Evolutionary conservation across 2,888 invertebrate genomes (phyloP), one percentile per base, ranked within the genome.

Genomic region (Platycheirus rosarum): DNA sequence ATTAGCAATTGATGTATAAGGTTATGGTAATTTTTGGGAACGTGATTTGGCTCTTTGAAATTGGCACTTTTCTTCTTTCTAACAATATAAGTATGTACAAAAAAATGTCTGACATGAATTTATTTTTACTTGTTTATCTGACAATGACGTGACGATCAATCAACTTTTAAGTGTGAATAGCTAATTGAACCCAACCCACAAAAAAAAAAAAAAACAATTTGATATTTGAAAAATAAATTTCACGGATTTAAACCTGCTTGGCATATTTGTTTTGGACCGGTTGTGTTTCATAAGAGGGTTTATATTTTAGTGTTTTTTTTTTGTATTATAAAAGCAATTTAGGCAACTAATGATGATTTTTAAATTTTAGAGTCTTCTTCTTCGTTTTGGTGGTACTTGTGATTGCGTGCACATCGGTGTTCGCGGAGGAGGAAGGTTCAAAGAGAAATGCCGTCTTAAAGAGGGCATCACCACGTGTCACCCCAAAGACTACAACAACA

Each of bases 401-500:
- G 18, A 63, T 55, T 57, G 49, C 48, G 8, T 73, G 77, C 37
- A 46, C 76, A 35, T 70, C 63, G 37, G 77, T 51, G 29, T 71
- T 82, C n/a, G 82, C 77, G 20, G 62, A 82, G 48, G 82, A 82
- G 35, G 82, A 82, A 40, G 66, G 70, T 44, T 8, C 80, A 9
- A 82, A 82, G 14, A 57, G 73, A 26, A 82, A 77, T 63, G 37
- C 77, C 18, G 37, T 73, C 37, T 23, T 82, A 16, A 82, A 87
- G 69, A 60, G 60, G 57, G 7, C 29, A 40, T 89, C 89, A 42
- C 88, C 89, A 62, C 88, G 88, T 49, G 86, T 87, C 51, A 84
- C 86, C 32, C 86, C 86, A 42, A 89, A 89, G 63, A 86, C 89
- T 11, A 88, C 88, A 65, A 88, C 89, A 9, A 90, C 89, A 80